Evolutionary conservation across 2,113 vertebrate genomes (phyloP), one percentile per base, ranked within the genome.

Genomic region (Cathartes aura): DNA sequence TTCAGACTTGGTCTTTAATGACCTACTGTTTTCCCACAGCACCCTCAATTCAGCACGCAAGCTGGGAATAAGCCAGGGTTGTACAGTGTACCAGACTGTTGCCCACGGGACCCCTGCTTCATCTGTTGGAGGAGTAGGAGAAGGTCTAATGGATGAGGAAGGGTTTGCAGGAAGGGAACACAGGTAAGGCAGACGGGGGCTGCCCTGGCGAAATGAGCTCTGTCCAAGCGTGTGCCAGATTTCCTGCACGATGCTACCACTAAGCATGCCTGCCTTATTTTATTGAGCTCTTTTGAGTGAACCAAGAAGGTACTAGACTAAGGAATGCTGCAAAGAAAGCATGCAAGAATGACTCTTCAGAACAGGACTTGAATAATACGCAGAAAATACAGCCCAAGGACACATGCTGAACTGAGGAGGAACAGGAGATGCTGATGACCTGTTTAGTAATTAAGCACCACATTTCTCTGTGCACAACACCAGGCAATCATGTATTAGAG

Each of bases 301-400:
- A 79, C 22, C 52, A 93, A 66, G 72, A 62, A 50, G 36, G 42
- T 47, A 63, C 29, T 29, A 71, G 62, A 60, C n/a, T 71, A 29
- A 78, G 59, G 60, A 93, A 73, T 0, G 0, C 24, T 80, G 70
- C 43, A 71, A 70, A 74, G 72, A 93, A 90, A 83, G 26, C 24
- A n/a, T 7, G 12, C 48, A 62, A 86, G 80, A 74, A 59, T 40
- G 43, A 74, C 40, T 81, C 59, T 71, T 78, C 55, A 78, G 92
- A 93, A 56, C 6, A 58, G 59, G 86, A 74, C 64, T 83, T 12
- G 7, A 87, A 66, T 27, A 83, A 70, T 10, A 32, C 0, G 2
- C 56, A 87, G 56, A 84, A 95, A 84, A 89, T 53, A 64, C 76
- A 78, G 83, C 89, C 76, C 91, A 93, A 84, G 83, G 83, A 93